Percentiles rank a stretch among this genome's conserved stretches.
Evolutionary conservation across 2,113 vertebrate genomes (phyloP).

Genomic region (Craseonycteris thonglongyai): DNA sequence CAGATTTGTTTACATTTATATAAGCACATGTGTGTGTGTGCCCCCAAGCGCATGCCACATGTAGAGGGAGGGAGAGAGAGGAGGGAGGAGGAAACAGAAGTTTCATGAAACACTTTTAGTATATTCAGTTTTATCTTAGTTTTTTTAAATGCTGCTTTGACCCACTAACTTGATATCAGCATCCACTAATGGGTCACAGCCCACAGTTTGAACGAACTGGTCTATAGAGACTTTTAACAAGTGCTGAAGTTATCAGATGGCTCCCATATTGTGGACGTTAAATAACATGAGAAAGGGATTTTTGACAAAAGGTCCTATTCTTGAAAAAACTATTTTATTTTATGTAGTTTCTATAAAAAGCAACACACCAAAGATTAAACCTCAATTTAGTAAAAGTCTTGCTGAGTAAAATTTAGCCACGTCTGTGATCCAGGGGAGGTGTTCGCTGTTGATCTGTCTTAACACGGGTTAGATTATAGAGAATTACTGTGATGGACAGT

Average conservation of each 20-base stretch:
- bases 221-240: neutral
- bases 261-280: neutral
- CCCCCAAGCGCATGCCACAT: too few relatives aligned
- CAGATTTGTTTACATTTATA: neutral
- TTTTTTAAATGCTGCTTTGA: neutral
- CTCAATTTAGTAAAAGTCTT: neutral
- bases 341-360: neutral
- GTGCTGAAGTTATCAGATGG: neutral
- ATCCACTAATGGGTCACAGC: neutral
- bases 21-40: too few relatives aligned
- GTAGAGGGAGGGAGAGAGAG: too few relatives aligned
- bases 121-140: neutral
- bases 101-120: neutral
- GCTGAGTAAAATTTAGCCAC: neutral
- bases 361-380: neutral
- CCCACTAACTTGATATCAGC: neutral
- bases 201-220: neutral
- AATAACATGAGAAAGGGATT: neutral
- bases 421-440: neutral
- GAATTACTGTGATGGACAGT: neutral
- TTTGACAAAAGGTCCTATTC: neutral
- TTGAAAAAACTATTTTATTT: neutral
- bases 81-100: neutral
- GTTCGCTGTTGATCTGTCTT: neutral
- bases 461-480: neutral